A percentile compares a stretch with the other conserved stretches of the same genome.
phyloP scores from a whole-genome alignment of 53 echinoderm and acorn worm species.

The Mesocentrotus franciscanus region DNA sequence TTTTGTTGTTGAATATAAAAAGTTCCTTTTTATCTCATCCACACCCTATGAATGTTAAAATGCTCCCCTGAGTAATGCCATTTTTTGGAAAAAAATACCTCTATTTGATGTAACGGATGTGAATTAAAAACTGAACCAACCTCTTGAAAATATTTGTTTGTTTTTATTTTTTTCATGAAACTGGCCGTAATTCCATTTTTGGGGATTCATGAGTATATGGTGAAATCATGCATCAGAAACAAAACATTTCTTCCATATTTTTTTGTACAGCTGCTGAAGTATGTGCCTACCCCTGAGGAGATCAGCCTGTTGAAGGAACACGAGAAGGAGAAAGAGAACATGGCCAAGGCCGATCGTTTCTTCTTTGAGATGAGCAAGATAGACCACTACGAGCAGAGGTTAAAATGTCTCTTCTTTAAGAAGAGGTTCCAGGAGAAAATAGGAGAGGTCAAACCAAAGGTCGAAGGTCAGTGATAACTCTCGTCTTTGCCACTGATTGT shows the following conservation, averaged over 20 bases:
- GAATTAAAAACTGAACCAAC: too few species aligned
- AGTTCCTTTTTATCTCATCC: too few species aligned
- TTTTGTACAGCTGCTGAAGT: slow-evolving; percentile 84
- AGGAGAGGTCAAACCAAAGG: slow-evolving; percentile 94
- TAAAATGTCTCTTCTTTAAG: slow-evolving; percentile 95
- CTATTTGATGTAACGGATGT: too few species aligned
- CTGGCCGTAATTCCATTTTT: too few species aligned
- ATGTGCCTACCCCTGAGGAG: slow-evolving; percentile 91
- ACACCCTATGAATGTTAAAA: too few species aligned
- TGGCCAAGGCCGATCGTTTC: slow-evolving; percentile 96
- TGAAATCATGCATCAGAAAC: background rate
- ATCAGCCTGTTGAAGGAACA: slow-evolving; percentile 87
- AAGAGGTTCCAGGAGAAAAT: slow-evolving; percentile 98
- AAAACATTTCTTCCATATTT: background rate
- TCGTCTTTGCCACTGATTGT: background rate
- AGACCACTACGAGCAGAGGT: slow-evolving; percentile 92
- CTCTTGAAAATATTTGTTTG: too few species aligned
- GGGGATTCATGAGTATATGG: too few species aligned
- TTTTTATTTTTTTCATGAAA: too few species aligned
- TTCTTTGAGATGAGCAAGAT: slow-evolving; percentile 96
- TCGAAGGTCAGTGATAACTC: slow-evolving; percentile 79
- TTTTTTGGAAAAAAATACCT: too few species aligned
- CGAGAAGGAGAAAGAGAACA: slow-evolving; percentile 81
- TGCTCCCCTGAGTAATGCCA: too few species aligned
- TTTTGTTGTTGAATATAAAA: too few species aligned